Evolutionary conservation across 2,797 vertebrate genomes (phyloP).

Genomic region (Phataginus tetradactyla): DNA sequence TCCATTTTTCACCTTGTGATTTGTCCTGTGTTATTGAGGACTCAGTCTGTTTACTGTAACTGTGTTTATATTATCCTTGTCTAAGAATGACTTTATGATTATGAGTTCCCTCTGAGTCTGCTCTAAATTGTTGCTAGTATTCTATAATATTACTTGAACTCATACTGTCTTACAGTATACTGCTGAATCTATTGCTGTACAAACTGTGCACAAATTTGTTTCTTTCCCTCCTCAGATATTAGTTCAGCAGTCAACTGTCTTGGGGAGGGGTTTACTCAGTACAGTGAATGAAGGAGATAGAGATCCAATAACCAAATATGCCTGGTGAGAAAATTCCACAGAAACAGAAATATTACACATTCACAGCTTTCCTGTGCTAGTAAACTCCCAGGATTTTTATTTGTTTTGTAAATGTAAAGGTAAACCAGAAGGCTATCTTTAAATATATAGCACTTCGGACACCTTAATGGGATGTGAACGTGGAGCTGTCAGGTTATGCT

Average conservation of each 20-base stretch:
- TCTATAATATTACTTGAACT: conserved; percentile 72
- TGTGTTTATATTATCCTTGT: conserved; percentile 82
- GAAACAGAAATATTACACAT: conserved; percentile 56
- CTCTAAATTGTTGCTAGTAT: conserved; percentile 71
- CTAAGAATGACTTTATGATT: conserved; percentile 82
- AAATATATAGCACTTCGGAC: conserved; percentile 56
- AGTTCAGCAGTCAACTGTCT: conserved; percentile 72
- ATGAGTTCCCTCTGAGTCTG: conserved; percentile 71
- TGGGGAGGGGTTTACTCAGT: conserved; percentile 64
- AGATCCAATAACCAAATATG: conserved; percentile 22
- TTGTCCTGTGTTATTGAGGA: conserved; percentile 70
- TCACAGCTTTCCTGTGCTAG: not conserved
- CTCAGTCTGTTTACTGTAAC: conserved; percentile 79
- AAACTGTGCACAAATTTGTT: conserved; percentile 72
- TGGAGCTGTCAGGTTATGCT: conserved; percentile 71
- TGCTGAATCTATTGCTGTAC: conserved; percentile 64
- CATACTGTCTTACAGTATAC: conserved; percentile 61
- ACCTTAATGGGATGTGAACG: conserved; percentile 67
- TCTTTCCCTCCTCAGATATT: conserved; percentile 73
- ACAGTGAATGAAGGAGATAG: conserved; percentile 49
- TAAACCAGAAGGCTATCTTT: conserved; percentile 68
- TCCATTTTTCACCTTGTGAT: conserved; percentile 68
- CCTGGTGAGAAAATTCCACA: conserved; percentile 52
- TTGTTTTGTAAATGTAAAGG: conserved; percentile 77
- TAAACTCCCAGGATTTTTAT: conserved; percentile 67